These are phyloP conservation scores for Scolopax bukidnonensis DNA, from an alignment of 2,797 vertebrate genomes.

Conservation along the genomic window DNA sequence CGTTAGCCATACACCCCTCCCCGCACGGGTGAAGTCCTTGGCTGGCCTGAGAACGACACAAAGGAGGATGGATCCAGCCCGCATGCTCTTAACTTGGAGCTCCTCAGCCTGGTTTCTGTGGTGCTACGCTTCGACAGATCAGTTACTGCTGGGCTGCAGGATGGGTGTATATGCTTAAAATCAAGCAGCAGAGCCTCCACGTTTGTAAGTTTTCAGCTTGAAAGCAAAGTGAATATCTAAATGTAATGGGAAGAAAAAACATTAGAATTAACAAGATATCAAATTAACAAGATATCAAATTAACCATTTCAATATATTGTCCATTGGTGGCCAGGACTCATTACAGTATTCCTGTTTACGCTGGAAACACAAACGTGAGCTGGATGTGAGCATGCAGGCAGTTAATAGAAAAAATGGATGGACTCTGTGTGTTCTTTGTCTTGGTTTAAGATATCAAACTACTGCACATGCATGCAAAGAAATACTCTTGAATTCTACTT, in stretches of 20 bases:
- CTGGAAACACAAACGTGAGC: neutral
- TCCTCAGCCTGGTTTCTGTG: neutral
- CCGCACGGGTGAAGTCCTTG: neutral
- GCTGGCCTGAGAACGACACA: neutral
- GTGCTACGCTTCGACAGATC: neutral
- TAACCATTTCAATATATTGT: neutral
- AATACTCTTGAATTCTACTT: constrained; percentile 26
- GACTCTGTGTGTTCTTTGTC: neutral
- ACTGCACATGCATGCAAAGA: neutral
- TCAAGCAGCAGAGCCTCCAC: neutral
- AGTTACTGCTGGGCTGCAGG: neutral
- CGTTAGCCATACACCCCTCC: neutral
- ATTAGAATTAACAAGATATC: neutral
- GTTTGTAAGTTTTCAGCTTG: neutral
- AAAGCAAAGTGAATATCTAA: neutral
- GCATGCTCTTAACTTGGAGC: neutral
- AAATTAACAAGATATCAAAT: neutral
- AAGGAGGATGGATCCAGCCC: neutral
- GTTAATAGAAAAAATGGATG: neutral
- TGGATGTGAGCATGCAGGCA: neutral
- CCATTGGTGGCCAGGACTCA: neutral
- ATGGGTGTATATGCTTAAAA: neutral
- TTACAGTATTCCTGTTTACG: neutral
- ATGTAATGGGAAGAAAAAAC: neutral
- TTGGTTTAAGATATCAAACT: constrained; percentile 10